Conservation (phyloP, 2,113 vertebrate genomes). For the Podiceps cristatus region DNA sequence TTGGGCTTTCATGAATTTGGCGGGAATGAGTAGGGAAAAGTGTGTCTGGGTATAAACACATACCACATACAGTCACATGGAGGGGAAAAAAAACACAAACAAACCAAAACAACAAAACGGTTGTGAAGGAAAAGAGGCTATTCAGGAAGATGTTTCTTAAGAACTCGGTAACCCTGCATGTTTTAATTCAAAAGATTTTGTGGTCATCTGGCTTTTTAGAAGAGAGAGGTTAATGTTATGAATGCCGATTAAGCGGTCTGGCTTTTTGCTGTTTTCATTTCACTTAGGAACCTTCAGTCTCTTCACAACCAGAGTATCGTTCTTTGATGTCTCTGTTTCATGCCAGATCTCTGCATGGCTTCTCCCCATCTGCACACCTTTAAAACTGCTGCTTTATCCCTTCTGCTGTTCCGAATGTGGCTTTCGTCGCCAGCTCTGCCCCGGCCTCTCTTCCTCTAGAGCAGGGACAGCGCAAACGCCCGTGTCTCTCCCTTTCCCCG, state of each 20-base stretch:
- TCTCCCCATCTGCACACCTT: neutral
- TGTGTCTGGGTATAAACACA: neutral
- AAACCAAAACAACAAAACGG: neutral
- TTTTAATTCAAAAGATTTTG: neutral
- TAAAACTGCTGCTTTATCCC: neutral
- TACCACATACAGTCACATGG: fast-evolving
- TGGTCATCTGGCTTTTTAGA: neutral
- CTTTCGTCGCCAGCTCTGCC: neutral
- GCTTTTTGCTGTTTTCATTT: neutral
- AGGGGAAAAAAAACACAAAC: neutral
- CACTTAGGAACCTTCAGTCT: neutral
- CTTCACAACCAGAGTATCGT: neutral
- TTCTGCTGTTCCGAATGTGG: neutral
- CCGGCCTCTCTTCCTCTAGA: no score
- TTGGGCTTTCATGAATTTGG: neutral
- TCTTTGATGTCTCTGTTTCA: fast-evolving
- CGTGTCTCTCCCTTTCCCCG: neutral
- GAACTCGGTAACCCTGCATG: fast-evolving
- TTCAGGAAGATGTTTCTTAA: neutral
- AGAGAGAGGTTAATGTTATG: neutral
- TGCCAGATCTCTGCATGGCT: fast-evolving
- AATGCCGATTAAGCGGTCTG: neutral
- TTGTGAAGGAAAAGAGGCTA: fast-evolving
- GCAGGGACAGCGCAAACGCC: fast-evolving
- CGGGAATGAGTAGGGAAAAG: neutral